Conservation (phyloP, 2,888 invertebrate genomes). For the Eucera pruinosa region DNA sequence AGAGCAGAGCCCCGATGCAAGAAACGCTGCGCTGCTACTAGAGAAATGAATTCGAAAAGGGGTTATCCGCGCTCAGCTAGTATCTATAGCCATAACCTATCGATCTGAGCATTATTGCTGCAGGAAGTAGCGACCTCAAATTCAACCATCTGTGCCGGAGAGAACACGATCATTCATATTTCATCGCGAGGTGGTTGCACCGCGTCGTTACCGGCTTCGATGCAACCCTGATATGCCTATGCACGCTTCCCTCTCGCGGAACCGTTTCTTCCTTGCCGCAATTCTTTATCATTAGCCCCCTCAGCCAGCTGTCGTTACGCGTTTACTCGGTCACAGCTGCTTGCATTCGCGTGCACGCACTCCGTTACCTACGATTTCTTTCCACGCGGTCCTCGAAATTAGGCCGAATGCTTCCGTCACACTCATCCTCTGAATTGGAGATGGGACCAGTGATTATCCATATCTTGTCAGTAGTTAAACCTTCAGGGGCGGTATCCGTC, state of each 20-base stretch:
- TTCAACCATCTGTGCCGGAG: slow-evolving; percentile 76
- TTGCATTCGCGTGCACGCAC: slow-evolving; percentile 24
- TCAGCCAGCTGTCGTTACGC: background rate
- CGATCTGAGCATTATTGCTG: slow-evolving; percentile 74
- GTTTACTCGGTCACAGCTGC: slow-evolving; percentile 43
- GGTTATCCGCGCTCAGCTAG: slow-evolving; percentile 63
- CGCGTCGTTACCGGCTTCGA: slow-evolving; percentile 53
- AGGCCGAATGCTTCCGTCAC: slow-evolving; percentile 1
- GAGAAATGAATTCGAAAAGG: slow-evolving; percentile 73
- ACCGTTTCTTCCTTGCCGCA: slow-evolving; percentile 19
- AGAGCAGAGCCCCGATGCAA: slow-evolving; percentile 47
- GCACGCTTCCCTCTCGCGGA: slow-evolving; percentile 17
- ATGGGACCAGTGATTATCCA: too few relatives aligned
- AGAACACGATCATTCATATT: slow-evolving; percentile 76
- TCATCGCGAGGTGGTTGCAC: slow-evolving; percentile 74
- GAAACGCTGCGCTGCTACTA: slow-evolving; percentile 37
- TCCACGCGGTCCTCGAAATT: slow-evolving; percentile 6
- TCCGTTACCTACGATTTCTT: background rate
- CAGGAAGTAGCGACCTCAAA: slow-evolving; percentile 75
- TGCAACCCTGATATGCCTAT: slow-evolving; percentile 35
- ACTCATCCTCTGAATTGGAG: background rate
- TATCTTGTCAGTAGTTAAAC: too few relatives aligned
- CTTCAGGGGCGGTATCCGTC: too few relatives aligned
- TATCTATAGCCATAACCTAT: slow-evolving; percentile 71
- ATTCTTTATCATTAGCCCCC: slow-evolving; percentile 40